Conservation (phyloP, 2,113 vertebrate species). For the Etheostoma cragini region DNA sequence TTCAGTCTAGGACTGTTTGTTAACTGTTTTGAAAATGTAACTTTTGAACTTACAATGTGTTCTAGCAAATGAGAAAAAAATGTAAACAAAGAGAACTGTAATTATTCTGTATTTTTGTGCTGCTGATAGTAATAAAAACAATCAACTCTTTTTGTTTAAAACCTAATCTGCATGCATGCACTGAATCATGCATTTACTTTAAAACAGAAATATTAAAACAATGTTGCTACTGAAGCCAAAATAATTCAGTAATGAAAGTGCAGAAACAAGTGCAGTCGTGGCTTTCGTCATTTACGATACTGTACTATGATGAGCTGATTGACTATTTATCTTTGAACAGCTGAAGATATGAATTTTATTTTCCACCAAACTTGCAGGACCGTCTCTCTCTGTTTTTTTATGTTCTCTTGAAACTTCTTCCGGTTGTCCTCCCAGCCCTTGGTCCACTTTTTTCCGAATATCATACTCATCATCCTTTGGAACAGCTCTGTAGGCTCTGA, state of each 20-base stretch:
- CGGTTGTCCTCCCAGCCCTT: conserved; percentile 65
- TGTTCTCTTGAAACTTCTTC: conserved; percentile 60
- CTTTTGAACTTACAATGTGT: no score
- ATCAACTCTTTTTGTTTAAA: not conserved
- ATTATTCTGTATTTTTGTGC: not conserved
- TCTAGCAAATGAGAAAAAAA: no score
- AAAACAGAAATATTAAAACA: not conserved
- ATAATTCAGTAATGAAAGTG: not conserved
- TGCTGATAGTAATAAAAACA: not conserved
- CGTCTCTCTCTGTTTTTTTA: not conserved
- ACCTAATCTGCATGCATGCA: not conserved
- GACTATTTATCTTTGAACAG: not conserved
- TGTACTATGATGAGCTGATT: not conserved
- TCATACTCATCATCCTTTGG: conserved; percentile 55
- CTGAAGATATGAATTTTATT: not conserved
- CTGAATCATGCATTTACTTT: not conserved
- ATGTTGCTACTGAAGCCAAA: not conserved
- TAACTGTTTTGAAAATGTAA: no score
- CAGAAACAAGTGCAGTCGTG: not conserved
- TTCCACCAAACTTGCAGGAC: not conserved
- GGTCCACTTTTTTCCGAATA: conserved; percentile 57
- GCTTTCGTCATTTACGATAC: not conserved
- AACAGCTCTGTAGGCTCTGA: conserved; percentile 61
- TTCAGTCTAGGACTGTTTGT: no score
- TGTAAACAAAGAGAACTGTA: no score